phyloP scores from a whole-genome alignment of 2,113 vertebrate species.

The Melospiza melodia region DNA sequence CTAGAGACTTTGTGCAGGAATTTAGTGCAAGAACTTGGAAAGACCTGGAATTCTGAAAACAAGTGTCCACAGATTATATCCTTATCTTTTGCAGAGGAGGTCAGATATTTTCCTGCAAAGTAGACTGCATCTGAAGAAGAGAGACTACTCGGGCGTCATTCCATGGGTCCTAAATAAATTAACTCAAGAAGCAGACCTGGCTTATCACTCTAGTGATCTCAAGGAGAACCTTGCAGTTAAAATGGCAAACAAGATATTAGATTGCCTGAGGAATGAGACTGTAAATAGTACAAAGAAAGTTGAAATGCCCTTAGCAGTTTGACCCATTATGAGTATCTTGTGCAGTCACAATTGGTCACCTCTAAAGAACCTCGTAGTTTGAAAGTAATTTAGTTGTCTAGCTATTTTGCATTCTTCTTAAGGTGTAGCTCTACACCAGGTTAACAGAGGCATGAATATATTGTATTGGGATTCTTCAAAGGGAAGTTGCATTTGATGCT shows the following conservation, averaged over 20 bases:
- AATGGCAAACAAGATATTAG: constrained; percentile 37
- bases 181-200: background rate
- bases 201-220: constrained; percentile 36
- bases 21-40: background rate
- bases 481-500: background rate
- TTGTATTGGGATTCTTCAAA: background rate
- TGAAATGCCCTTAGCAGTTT: constrained; percentile 16
- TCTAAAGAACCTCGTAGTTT: background rate
- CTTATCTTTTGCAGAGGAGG: background rate
- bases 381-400: background rate
- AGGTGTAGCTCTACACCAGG: background rate
- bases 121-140: background rate
- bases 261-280: constrained; percentile 37
- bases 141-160: background rate
- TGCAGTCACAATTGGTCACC: background rate
- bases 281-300: constrained; percentile 32
- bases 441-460: background rate
- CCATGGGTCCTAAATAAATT: background rate
- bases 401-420: background rate
- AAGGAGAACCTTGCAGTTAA: constrained; percentile 32
- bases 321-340: background rate
- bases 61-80: background rate
- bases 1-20: background rate
- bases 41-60: background rate
- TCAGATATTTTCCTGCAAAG: background rate